Base-by-base conservation (phyloP, 2,113 vertebrate genomes). In the Pelvicachromis taeniatus region DNA sequence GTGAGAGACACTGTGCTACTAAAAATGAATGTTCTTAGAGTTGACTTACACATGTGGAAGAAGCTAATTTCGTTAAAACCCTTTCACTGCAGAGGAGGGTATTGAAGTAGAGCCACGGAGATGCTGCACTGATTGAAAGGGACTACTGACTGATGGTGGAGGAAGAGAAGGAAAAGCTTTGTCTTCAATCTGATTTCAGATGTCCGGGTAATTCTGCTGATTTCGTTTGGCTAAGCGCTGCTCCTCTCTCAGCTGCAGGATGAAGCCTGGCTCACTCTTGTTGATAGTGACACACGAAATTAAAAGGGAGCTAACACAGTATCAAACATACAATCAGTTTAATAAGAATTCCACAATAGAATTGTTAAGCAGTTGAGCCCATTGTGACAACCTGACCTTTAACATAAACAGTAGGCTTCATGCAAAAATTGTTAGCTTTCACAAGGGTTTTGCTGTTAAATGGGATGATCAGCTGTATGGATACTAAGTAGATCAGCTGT, bases 81-180 rank as follows among this genome's bases (percentile, higher is more conserved):
- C 78, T 70, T 40, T 55, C 78, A 56, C 23, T 55, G 77, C 55
- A 79, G 53, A 80, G 56, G 21, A 42, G 42, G 59, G 84, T 35
- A 52, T 59, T 82, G 29, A 73, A 54, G 85, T 90, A 58, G 81
- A 87, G 78, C 55, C 85, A 53, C 55, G 82, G 87, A 50, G 26
- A 7, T n/a, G 14, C 73, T 88, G 89, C 91, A 92, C 93, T 93
- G 87, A 91, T 11, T 10, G 31, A 78, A 12, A 59, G 59, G 75
- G 61, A 85, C 82, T 81, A 61, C 85, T 65, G 78, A 89, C 55
- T 73, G 75, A 80, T 31, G 65, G 53, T 80, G 52, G 35, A 50
- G 23, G 11, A 83, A 50, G 23, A 73, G 2, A 33, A 78, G 56
- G 19, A 58, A 4, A 31, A 61, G 16, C 45, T 23, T 65, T 23